Evolutionary conservation across 1,140 invertebrate genomes (phyloP).

Genomic region (Drosophila gunungcola): DNA sequence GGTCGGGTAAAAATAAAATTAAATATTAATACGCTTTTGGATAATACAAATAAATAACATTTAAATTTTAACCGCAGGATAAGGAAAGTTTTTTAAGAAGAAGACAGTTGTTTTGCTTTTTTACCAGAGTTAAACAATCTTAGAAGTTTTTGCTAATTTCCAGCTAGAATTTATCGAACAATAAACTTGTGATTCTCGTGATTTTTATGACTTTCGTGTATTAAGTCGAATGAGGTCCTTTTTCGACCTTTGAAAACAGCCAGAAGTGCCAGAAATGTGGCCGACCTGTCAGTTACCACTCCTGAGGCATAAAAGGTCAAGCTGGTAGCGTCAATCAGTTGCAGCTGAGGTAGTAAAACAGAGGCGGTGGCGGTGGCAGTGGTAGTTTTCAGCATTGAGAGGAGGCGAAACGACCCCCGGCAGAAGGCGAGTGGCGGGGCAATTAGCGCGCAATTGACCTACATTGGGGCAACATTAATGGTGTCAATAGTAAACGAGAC

Average conservation of each 20-base stretch:
- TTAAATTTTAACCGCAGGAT: too few relatives aligned
- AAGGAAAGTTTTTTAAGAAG: too few relatives aligned
- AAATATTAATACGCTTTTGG: too few relatives aligned
- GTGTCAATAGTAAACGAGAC: constrained; percentile 83
- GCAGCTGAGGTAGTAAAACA: constrained; percentile 33
- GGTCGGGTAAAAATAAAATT: too few relatives aligned
- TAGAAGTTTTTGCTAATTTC: neutral
- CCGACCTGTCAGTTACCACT: constrained; percentile 28
- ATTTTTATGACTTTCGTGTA: neutral
- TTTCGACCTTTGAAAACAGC: neutral
- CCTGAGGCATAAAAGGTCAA: constrained; percentile 68
- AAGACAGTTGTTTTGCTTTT: too few relatives aligned
- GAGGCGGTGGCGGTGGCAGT: constrained; percentile 43
- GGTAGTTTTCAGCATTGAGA: constrained; percentile 60
- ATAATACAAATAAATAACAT: too few relatives aligned
- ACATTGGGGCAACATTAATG: constrained; percentile 83
- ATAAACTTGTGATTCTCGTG: too few relatives aligned
- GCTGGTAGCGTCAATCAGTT: constrained; percentile 32
- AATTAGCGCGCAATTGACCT: constrained; percentile 83
- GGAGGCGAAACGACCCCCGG: constrained; percentile 33
- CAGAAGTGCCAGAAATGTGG: constrained; percentile 15
- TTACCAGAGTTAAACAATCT: too few relatives aligned
- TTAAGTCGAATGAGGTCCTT: neutral
- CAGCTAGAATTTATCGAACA: too few relatives aligned
- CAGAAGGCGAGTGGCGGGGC: constrained; percentile 74